Percentiles rank a stretch among this genome's conserved stretches.
phyloP scores from a whole-genome alignment of 2,113 vertebrate species.

The Rhinopithecus roxellana region DNA sequence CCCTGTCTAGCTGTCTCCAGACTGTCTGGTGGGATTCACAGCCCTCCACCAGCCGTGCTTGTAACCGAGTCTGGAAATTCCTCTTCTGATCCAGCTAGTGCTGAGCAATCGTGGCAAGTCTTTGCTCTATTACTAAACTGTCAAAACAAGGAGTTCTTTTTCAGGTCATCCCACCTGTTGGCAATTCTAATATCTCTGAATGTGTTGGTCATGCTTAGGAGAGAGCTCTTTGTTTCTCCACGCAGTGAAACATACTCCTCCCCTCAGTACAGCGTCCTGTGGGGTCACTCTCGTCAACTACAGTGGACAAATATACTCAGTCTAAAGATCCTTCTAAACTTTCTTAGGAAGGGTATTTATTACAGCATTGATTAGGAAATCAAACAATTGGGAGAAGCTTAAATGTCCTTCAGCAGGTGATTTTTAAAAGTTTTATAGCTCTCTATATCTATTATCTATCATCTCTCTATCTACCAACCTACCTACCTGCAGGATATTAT shows the following conservation, averaged over 20 bases:
- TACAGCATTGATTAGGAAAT: neutral
- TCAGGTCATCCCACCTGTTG: constrained; percentile 9
- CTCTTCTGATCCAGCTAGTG: constrained; percentile 33
- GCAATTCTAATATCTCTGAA: neutral
- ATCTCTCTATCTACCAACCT: neutral
- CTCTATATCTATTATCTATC: too few relatives aligned
- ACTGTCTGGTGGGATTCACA: constrained; percentile 50
- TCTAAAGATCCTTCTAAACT: constrained; percentile 10
- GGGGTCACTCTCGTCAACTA: neutral
- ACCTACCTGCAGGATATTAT: neutral
- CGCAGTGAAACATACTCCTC: neutral
- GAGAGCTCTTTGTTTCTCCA: constrained; percentile 17
- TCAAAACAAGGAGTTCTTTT: constrained; percentile 8
- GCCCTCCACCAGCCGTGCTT: neutral
- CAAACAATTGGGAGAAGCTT: constrained; percentile 1
- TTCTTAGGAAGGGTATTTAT: constrained; percentile 21
- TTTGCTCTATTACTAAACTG: constrained; percentile 16
- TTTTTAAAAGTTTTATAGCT: neutral
- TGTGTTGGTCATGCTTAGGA: neutral
- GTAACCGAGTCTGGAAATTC: constrained; percentile 53
- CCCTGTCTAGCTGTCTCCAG: constrained; percentile 65
- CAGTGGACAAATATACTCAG: neutral
- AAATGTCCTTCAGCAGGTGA: neutral
- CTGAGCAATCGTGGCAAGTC: neutral
- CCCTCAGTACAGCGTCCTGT: neutral